Evolutionary conservation across 2,113 vertebrate genomes (phyloP).

Genomic region (Epinephelus moara): DNA sequence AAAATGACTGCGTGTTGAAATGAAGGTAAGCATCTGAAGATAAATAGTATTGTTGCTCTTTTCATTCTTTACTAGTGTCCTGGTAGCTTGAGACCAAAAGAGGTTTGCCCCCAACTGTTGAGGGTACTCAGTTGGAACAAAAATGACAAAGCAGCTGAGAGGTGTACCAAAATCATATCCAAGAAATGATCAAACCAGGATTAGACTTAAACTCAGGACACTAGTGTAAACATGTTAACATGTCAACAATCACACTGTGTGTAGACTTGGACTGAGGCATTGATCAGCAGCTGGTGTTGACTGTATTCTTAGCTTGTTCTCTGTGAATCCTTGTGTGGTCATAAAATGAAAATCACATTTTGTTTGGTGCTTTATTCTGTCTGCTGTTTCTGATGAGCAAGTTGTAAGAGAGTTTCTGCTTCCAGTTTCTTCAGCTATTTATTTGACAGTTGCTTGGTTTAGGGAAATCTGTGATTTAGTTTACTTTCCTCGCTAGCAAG

Average conservation of each 20-base stretch:
- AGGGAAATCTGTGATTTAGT: slow-evolving; percentile 15
- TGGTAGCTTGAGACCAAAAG: no score
- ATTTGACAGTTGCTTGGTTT: slow-evolving; percentile 12
- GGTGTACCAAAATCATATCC: not conserved
- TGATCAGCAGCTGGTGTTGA: not conserved
- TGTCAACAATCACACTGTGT: slow-evolving; percentile 1
- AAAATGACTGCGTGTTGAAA: no score
- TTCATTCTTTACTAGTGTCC: no score
- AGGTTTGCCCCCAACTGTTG: no score
- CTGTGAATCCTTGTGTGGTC: not conserved
- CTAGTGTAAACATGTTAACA: not conserved
- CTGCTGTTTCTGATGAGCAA: slow-evolving; percentile 4
- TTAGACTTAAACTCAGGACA: not conserved
- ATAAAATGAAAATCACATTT: slow-evolving; percentile 14
- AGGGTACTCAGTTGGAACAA: not conserved
- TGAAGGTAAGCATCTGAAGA: no score
- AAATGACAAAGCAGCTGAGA: not conserved
- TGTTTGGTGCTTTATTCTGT: slow-evolving; percentile 9
- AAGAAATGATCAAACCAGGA: not conserved
- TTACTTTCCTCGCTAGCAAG: slow-evolving; percentile 13
- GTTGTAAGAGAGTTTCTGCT: slow-evolving; percentile 13
- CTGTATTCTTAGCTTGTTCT: not conserved
- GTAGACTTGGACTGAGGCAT: not conserved
- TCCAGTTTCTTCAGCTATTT: slow-evolving; percentile 22
- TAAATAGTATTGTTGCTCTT: no score